A percentile compares a stretch with the other conserved stretches of the same genome.
Conservation (phyloP, 2,888 invertebrate species). For the Adelognathus sp. region DNA sequence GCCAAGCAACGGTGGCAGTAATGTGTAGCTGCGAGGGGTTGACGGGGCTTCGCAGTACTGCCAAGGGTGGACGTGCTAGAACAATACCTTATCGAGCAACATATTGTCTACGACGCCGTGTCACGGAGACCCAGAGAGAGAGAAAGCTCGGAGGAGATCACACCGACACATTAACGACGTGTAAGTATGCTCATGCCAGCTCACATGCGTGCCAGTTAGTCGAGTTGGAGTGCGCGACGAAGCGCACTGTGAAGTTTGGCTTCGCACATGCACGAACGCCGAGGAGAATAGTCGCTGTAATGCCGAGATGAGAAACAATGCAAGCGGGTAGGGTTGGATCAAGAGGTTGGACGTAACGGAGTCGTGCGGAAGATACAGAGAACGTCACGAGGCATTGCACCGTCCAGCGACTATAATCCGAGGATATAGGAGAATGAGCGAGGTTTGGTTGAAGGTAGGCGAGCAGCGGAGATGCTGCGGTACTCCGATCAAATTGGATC, state of each 20-base stretch:
- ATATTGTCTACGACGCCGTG: constrained; percentile 70
- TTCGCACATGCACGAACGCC: neutral
- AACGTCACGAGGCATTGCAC: constrained; percentile 33
- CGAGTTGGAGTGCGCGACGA: neutral
- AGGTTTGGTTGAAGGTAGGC: constrained; percentile 19
- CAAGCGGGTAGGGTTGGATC: neutral
- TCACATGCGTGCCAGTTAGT: constrained; percentile 15
- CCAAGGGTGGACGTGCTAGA: constrained; percentile 68
- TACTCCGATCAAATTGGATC: constrained; percentile 78
- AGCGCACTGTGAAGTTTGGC: constrained; percentile 5
- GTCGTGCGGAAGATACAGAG: constrained; percentile 35
- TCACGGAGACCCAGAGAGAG: constrained; percentile 30
- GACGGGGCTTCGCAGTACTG: constrained; percentile 44
- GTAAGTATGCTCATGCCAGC: constrained; percentile 12
- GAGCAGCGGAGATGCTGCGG: constrained; percentile 63
- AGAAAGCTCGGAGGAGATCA: constrained; percentile 5
- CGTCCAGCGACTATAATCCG: constrained; percentile 27
- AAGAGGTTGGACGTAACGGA: constrained; percentile 7
- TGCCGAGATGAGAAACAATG: neutral
- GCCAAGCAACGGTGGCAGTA: constrained; percentile 41
- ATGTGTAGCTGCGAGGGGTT: constrained; percentile 44
- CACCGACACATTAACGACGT: neutral
- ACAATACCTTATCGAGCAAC: constrained; percentile 80
- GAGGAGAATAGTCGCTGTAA: neutral
- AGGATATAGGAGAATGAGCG: constrained; percentile 40